Conservation (phyloP, 1,140 invertebrate species). For the Oncopodura yosiiana region DNA sequence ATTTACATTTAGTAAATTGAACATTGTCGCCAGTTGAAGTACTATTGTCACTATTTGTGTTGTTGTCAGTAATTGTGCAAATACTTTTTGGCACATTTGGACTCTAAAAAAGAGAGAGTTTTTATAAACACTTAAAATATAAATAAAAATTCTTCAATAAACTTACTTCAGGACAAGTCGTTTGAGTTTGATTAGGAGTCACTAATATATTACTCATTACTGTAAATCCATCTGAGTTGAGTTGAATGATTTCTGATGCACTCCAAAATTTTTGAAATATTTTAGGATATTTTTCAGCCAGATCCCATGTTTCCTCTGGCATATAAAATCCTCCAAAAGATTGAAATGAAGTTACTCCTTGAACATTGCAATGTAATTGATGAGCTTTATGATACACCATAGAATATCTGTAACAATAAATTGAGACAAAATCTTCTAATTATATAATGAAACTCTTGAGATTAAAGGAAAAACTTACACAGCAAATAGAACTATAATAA, state of each 20-base stretch:
- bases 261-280: slow-evolving; percentile 21
- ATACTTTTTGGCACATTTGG: slow-evolving; percentile 23
- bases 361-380: slow-evolving; percentile 17
- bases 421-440: neutral
- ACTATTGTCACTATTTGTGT: neutral
- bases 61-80: slow-evolving; percentile 1
- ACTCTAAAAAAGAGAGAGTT: no score
- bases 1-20: slow-evolving; percentile 9
- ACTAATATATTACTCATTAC: slow-evolving; percentile 19
- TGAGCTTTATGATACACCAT: slow-evolving; percentile 26
- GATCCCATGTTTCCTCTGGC: slow-evolving; percentile 7
- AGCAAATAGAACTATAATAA: slow-evolving; percentile 23
- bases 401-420: slow-evolving; percentile 9
- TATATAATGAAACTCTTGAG: neutral
- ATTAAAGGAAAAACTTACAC: slow-evolving; percentile 10
- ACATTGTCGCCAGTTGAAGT: neutral
- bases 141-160: neutral
- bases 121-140: no score
- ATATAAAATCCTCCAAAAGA: slow-evolving; percentile 28
- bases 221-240: slow-evolving; percentile 17
- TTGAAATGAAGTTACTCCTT: slow-evolving; percentile 21
- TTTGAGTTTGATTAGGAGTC: slow-evolving; percentile 21
- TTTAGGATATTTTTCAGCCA: slow-evolving; percentile 18
- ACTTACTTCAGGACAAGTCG: slow-evolving; percentile 16
- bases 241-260: slow-evolving; percentile 18